Percentiles rank a stretch among this genome's conserved stretches.
Evolutionary conservation across 1,140 invertebrate species (phyloP).

Genomic region (Drosophila paulistorum): DNA sequence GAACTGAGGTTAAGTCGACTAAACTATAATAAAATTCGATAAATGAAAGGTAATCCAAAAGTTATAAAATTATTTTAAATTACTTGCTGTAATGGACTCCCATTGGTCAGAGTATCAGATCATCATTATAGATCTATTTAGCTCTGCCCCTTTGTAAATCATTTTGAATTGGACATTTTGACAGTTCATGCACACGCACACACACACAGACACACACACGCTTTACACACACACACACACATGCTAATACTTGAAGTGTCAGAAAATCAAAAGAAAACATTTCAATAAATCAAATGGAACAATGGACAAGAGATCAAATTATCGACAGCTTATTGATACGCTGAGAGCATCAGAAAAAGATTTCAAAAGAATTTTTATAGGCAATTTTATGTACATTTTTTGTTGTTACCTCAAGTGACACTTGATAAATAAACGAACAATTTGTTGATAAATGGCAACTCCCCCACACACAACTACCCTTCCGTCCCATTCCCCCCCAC

Average conservation of each 20-base stretch:
- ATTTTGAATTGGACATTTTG: constrained; percentile 28
- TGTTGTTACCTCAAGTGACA: constrained; percentile 27
- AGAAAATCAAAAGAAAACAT: constrained; percentile 60
- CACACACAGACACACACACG: neutral
- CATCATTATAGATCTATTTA: neutral
- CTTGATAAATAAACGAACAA: constrained; percentile 24
- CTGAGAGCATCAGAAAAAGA: constrained; percentile 25
- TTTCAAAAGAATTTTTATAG: constrained; percentile 18
- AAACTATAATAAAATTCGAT: too few species aligned
- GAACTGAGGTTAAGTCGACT: too few species aligned
- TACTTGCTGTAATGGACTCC: too few species aligned
- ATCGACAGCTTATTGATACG: constrained; percentile 50
- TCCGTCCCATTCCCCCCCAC: neutral
- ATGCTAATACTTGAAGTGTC: constrained; percentile 46
- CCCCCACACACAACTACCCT: constrained; percentile 45
- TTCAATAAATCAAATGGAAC: constrained; percentile 65
- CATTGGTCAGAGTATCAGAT: neutral
- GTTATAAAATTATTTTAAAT: too few species aligned
- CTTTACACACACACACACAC: neutral
- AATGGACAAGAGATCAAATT: constrained; percentile 43
- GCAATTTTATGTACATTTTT: constrained; percentile 36
- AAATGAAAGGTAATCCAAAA: too few species aligned
- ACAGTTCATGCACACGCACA: constrained; percentile 25
- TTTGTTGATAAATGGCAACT: constrained; percentile 55
- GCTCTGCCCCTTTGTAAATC: neutral